Evolutionary conservation across 2,888 invertebrate genomes (phyloP), one percentile per base, ranked within the genome.

Genomic region (Leptopilina syphax): DNA sequence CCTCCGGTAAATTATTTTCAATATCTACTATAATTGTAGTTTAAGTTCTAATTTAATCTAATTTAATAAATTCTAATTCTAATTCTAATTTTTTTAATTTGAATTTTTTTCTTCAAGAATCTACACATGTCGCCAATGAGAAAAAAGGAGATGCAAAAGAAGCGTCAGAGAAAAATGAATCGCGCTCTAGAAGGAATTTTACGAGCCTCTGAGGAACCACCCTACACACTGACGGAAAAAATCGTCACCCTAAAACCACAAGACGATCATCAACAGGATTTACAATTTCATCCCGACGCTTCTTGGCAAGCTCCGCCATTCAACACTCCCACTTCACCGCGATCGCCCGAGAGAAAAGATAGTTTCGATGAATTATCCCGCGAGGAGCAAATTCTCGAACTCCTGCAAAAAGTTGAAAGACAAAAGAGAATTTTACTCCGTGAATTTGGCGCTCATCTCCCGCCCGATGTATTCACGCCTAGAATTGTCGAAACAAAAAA

Each of bases 161-260:
- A 92, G 24, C 92, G 92, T 66, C 94, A 94, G 84, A 90, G 91
- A 76, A 92, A 92, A 81, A 92, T 94, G 88, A 94, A 94, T 83
- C 92, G 93, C 65, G 93, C 92, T 0, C 92, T 94, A 82, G 93
- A 94, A 83, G 92, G 92, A 83, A 79, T 84, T 41, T 54, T 86
- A 41, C 85, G 84, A 18, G 70, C 83, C 54, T 79, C 78, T 68
- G 80, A 66, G 10, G 77, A 63, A 77, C 79, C 78, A 9, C 34
- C n/a, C 63, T 18, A 18, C 18, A 77, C 6, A 9, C 65, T 67
- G 5, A 24, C 80, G 0, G 88, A 89, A 82, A 85, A 86, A 80
- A 78, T 88, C 18, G 86, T 89, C 66, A 90, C 88, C 3, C 84
- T 87, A 8, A 77, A 85, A 12, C 84, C 87, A 8, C 85, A 81